Evolutionary conservation across 2,113 vertebrate species (phyloP).

Genomic region (Ptychochromis oligacanthus): DNA sequence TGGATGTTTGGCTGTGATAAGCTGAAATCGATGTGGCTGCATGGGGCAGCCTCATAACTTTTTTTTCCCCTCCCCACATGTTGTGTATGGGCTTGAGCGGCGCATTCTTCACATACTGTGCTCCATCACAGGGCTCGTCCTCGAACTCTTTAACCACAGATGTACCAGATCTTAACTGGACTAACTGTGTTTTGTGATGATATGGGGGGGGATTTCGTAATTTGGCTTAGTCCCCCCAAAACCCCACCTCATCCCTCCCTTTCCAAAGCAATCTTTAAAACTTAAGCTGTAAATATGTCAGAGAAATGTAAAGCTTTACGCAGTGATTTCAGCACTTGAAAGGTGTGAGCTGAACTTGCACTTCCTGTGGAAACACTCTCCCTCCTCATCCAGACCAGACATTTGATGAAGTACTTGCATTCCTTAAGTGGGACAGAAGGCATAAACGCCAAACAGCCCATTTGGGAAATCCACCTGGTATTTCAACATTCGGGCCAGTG

Average conservation of each 20-base stretch:
- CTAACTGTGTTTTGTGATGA: neutral
- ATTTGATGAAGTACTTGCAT: conserved; percentile 4
- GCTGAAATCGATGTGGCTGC: conserved; percentile 28
- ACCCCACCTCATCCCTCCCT: neutral
- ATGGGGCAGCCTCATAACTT: conserved; percentile 50
- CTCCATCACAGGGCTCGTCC: conserved; percentile 55
- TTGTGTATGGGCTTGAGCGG: conserved; percentile 68
- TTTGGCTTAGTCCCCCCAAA: neutral
- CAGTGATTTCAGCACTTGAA: neutral
- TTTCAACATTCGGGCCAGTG: conserved; percentile 37
- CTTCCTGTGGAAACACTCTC: neutral
- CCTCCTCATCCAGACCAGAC: neutral
- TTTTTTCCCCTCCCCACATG: conserved; percentile 37
- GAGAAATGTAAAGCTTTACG: neutral
- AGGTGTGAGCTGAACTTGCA: neutral
- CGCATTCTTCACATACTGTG: conserved; percentile 72
- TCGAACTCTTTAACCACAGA: conserved; percentile 37
- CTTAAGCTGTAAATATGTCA: neutral
- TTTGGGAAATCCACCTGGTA: conserved; percentile 57
- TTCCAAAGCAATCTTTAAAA: neutral
- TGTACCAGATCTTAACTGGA: conserved; percentile 16
- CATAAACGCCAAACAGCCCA: neutral
- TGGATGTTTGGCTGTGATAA: neutral
- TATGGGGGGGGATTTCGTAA: neutral
- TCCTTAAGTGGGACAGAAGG: conserved; percentile 3